phyloP scores from a whole-genome alignment of 2,888 invertebrate species.

The Andricus quercusramuli region DNA sequence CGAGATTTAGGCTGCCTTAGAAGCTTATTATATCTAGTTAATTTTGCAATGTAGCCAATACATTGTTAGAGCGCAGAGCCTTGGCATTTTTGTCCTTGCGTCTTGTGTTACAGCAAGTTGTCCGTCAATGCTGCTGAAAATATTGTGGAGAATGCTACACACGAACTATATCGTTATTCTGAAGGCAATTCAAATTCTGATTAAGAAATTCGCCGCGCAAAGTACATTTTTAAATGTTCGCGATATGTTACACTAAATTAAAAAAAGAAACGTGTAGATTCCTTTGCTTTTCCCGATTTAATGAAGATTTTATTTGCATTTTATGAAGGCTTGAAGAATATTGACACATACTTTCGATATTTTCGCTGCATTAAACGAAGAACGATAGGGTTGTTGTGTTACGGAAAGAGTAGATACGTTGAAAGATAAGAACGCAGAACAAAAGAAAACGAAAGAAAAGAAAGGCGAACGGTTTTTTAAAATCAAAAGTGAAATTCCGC shows the following conservation, averaged over 20 bases:
- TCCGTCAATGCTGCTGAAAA: constrained; percentile 51
- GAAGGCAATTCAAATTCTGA: constrained; percentile 36
- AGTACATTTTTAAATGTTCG: neutral
- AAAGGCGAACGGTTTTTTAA: constrained; percentile 50
- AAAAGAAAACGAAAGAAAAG: constrained; percentile 49
- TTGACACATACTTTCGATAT: neutral
- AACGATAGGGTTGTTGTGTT: neutral
- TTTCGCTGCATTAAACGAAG: neutral
- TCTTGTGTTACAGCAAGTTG: constrained; percentile 44
- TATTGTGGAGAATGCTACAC: constrained; percentile 55
- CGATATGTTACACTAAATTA: neutral
- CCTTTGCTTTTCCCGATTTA: neutral
- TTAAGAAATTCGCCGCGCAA: neutral
- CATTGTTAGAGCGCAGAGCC: constrained; percentile 63
- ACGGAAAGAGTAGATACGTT: neutral
- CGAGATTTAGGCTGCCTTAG: constrained; percentile 63
- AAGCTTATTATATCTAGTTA: constrained; percentile 68
- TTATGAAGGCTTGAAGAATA: neutral
- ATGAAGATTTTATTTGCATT: neutral
- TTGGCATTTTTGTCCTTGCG: constrained; percentile 62
- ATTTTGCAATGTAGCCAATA: constrained; percentile 66
- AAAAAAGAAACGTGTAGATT: neutral
- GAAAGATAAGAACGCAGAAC: constrained; percentile 4
- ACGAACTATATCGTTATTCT: constrained; percentile 40
- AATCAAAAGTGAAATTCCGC: constrained; percentile 64